Conservation (phyloP, 2,113 vertebrate genomes). For the Gobius niger region DNA sequence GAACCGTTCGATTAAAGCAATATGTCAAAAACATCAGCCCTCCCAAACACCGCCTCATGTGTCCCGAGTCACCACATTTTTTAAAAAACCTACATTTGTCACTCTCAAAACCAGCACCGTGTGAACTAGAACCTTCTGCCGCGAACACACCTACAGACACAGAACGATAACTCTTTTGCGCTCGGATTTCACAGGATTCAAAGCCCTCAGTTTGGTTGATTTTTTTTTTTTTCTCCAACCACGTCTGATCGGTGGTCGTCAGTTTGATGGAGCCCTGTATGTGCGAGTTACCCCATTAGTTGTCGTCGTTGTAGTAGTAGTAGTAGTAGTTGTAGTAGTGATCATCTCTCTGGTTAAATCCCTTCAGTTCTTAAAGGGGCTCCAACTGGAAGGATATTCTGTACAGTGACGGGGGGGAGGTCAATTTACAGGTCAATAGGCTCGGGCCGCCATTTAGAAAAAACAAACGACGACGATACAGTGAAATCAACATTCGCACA, state of each 20-base stretch:
- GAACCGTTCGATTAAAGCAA: too few species aligned
- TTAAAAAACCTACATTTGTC: too few species aligned
- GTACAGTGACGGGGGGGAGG: constrained; percentile 25
- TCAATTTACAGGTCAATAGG: constrained; percentile 42
- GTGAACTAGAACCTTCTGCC: neutral
- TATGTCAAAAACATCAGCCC: too few species aligned
- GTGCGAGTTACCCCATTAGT: constrained; percentile 19
- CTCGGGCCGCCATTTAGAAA: constrained; percentile 50
- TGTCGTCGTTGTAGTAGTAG: constrained; percentile 16
- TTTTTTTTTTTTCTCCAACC: constrained; percentile 56
- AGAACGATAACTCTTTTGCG: neutral
- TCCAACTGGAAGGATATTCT: constrained; percentile 54
- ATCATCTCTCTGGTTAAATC: constrained; percentile 47
- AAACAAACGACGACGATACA: constrained; percentile 54
- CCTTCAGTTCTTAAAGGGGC: constrained; percentile 44
- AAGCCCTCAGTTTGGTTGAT: constrained; percentile 25
- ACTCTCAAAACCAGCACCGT: too few species aligned
- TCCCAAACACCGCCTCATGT: too few species aligned
- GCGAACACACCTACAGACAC: neutral
- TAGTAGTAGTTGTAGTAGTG: constrained; percentile 25
- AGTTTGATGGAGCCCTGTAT: constrained; percentile 64
- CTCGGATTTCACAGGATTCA: neutral
- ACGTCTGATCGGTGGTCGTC: constrained; percentile 57
- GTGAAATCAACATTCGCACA: constrained; percentile 64
- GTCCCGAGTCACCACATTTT: too few species aligned